Evolutionary conservation across 1,140 invertebrate species (phyloP).

Genomic region (Chelonus insularis): DNA sequence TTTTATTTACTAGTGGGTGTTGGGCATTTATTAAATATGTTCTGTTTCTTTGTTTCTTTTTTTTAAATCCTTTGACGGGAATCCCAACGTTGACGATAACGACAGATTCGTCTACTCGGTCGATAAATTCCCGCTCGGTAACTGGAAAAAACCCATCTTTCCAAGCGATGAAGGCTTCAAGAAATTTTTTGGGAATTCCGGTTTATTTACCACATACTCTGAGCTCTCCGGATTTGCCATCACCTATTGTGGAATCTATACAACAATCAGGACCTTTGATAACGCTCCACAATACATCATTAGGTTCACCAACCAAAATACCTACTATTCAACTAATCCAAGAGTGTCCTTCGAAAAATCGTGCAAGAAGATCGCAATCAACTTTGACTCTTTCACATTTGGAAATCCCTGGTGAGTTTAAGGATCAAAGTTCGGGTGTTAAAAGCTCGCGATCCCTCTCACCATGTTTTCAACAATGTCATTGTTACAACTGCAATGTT

Average conservation of each 20-base stretch:
- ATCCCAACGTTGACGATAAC: no score
- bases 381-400: slow-evolving; percentile 45
- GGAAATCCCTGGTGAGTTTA: slow-evolving; percentile 49
- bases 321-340: slow-evolving; percentile 5
- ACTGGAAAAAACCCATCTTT: not conserved
- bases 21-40: no score
- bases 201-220: slow-evolving; percentile 47
- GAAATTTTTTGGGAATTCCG: slow-evolving; percentile 37
- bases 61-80: no score
- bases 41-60: no score
- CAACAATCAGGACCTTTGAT: slow-evolving; percentile 33
- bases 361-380: slow-evolving; percentile 50
- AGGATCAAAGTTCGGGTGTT: not conserved
- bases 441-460: slow-evolving; percentile 47
- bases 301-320: slow-evolving; percentile 36
- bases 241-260: slow-evolving; percentile 36
- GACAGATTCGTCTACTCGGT: slow-evolving; percentile 7
- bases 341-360: not conserved
- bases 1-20: no score
- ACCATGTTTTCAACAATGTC: slow-evolving; percentile 37
- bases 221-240: slow-evolving; percentile 55
- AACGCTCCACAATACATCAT: slow-evolving; percentile 39
- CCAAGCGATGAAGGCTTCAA: not conserved
- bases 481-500: slow-evolving; percentile 55
- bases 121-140: not conserved